phyloP scores from a whole-genome alignment of 1,140 invertebrate genomes.

The Macrotrachela quadricornifera region DNA sequence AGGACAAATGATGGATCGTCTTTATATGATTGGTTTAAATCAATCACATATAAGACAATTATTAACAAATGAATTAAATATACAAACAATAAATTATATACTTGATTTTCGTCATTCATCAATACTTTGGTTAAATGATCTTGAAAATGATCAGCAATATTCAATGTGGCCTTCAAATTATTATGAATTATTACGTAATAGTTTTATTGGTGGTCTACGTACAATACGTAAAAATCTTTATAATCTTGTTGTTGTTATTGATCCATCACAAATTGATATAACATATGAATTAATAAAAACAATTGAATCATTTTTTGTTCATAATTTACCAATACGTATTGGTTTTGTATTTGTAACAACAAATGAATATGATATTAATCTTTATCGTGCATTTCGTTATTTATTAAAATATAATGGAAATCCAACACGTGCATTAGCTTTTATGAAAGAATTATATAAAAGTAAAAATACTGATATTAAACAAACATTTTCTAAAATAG shows the following conservation, averaged over 20 bases:
- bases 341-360: constrained; percentile 67
- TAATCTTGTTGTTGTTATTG: constrained; percentile 64
- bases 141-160: constrained; percentile 71
- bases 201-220: constrained; percentile 84
- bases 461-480: neutral
- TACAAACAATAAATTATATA: constrained; percentile 44
- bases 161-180: constrained; percentile 61
- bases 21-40: constrained; percentile 42
- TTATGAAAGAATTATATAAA: constrained; percentile 50
- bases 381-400: constrained; percentile 77
- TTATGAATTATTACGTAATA: constrained; percentile 70
- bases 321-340: constrained; percentile 54
- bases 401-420: constrained; percentile 43
- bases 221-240: constrained; percentile 75
- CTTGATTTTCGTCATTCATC: constrained; percentile 75
- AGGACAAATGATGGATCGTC: constrained; percentile 58
- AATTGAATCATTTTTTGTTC: constrained; percentile 68
- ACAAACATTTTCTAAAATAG: neutral
- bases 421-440: constrained; percentile 50
- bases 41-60: neutral
- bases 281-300: constrained; percentile 53
- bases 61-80: neutral
- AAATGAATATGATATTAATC: constrained; percentile 52
- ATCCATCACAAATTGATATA: constrained; percentile 45
- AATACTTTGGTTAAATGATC: constrained; percentile 72